Conservation (phyloP, 2,888 invertebrate species). For the Tipula helvola region DNA sequence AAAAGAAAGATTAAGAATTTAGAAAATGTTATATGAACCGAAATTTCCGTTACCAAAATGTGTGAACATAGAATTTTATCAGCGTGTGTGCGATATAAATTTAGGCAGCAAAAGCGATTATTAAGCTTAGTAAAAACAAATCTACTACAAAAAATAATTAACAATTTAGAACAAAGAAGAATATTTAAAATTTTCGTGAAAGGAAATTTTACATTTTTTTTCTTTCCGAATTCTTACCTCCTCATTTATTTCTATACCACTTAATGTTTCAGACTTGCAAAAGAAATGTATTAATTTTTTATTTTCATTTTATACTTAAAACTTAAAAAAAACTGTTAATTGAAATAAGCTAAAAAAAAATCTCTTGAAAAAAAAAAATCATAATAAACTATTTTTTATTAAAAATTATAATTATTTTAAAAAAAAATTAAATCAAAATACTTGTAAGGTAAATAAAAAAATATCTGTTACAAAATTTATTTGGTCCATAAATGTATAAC, state of each 20-base stretch:
- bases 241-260: conserved; percentile 11
- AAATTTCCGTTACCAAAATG: not conserved
- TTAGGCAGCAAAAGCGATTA: not conserved
- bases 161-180: not conserved
- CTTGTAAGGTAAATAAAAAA: not conserved
- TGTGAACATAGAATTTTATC: not conserved
- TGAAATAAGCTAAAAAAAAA: not conserved
- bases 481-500: conserved; percentile 28
- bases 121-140: not conserved
- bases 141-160: not conserved
- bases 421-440: conserved; percentile 7
- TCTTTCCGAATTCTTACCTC: conserved; percentile 10
- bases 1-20: not conserved
- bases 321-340: conserved; percentile 11
- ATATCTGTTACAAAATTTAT: too few relatives aligned
- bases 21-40: not conserved
- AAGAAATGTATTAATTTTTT: not conserved
- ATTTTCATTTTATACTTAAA: conserved; percentile 11
- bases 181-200: not conserved
- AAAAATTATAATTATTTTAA: not conserved
- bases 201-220: not conserved
- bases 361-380: not conserved
- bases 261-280: conserved; percentile 11
- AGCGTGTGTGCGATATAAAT: not conserved
- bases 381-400: not conserved